A percentile compares a stretch with the other conserved stretches of the same genome.
These are phyloP conservation scores for Pangasianodon gigas DNA, from an alignment of 2,113 vertebrate genomes.

Conservation along the genomic window DNA sequence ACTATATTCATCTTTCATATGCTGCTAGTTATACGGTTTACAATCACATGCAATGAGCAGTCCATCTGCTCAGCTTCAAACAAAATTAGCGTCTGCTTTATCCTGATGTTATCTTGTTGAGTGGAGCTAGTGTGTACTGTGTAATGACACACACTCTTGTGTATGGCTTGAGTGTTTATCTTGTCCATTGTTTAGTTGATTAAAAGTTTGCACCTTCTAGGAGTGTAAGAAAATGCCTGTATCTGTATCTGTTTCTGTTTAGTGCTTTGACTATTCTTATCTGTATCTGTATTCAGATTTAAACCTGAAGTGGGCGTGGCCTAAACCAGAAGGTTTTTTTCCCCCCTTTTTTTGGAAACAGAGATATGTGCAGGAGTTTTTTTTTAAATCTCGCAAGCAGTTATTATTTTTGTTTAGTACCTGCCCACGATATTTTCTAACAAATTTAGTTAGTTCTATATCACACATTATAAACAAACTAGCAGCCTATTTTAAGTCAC, in stretches of 20 bases:
- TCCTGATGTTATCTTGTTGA: background rate
- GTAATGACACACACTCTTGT: no score
- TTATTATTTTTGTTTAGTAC: no score
- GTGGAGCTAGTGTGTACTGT: background rate
- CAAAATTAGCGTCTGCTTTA: background rate
- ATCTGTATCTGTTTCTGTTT: background rate
- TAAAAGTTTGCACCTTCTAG: background rate
- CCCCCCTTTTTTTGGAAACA: no score
- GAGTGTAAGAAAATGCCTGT: background rate
- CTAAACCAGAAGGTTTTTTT: no score
- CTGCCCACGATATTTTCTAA: no score
- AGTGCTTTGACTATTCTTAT: background rate
- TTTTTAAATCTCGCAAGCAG: no score
- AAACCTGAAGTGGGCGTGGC: background rate
- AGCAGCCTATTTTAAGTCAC: background rate
- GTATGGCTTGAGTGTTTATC: background rate
- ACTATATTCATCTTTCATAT: background rate
- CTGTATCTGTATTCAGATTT: background rate
- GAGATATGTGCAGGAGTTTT: no score
- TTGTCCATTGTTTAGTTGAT: background rate
- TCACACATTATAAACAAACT: no score
- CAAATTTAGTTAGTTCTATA: no score
- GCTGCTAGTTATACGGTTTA: constrained; percentile 1
- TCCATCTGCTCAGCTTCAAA: background rate
- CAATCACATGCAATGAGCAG: background rate